Evolutionary conservation across 2,797 vertebrate species (phyloP), one percentile per base, ranked within the genome.

Genomic region (Pyrocephalus nanus): DNA sequence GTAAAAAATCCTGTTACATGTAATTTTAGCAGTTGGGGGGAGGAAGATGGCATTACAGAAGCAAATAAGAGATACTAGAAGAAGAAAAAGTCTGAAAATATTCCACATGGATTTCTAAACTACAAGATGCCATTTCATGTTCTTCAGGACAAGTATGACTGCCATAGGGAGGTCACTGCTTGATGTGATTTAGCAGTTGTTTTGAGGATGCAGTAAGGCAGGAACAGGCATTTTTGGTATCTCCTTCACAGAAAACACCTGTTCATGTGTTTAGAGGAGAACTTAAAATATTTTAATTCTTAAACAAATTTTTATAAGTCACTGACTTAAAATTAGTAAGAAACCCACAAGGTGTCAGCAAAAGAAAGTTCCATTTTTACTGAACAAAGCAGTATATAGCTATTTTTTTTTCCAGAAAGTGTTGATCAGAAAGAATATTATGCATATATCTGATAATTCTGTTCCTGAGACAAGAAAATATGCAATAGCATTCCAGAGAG

Each of bases 311-410:
- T 61, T 73, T 9, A 0, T 12, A 11, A 67, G 73, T 45, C 2
- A 6, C 4, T n/a, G 27, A 65, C 73, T 86, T 54, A 9, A 54
- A 57, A 90, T 50, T 53, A 77, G 21, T 20, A 55, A 48, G 21
- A 74, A 8, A 86, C 48, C 96, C 97, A 97, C 96, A 86, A 96
- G 97, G 93, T 97, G 98, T 97, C 97, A 98, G 96, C 94, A 97
- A 92, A 73, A 90, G 89, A 87, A 97, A 97, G 92, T 82, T 96
- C 12, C 20, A 53, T 51, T 91, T 92, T 80, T 69, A 72, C 47
- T 3, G 12, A 43, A 51, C 14, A 3, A 34, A 11, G 11, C 12
- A 42, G 10, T 36, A 40, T 4, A 22, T 15, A 61, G 32, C 20
- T 58, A 10, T 48, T 64, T 70, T 47, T 47, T 86, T 69, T 73